These are phyloP conservation scores for Caenorhabditis brenneri DNA, from an alignment of 1,140 invertebrate species.

Conservation along the genomic window DNA sequence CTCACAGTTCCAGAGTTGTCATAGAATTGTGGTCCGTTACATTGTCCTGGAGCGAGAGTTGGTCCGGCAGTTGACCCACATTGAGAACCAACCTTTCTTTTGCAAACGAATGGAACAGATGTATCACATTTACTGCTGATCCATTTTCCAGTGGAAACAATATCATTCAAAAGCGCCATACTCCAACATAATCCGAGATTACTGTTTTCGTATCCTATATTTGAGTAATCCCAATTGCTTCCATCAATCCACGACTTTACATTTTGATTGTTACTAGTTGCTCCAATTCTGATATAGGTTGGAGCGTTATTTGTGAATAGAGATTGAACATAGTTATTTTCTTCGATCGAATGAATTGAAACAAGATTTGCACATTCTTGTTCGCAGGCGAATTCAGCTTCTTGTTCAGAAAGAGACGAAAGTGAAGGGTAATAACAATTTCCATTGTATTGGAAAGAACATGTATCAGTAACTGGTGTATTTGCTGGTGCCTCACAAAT, in stretches of 20 bases:
- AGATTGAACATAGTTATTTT: constrained; percentile 18
- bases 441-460: constrained; percentile 1
- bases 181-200: not conserved
- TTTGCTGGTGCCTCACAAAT: not conserved
- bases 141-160: constrained; percentile 20
- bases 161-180: constrained; percentile 12
- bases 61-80: not conserved
- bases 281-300: constrained; percentile 21
- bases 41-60: not conserved
- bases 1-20: not conserved
- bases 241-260: not conserved
- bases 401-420: not conserved
- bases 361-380: not conserved
- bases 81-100: not conserved
- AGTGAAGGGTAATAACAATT: constrained; percentile 2
- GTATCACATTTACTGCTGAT: constrained; percentile 28
- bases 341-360: constrained; percentile 5
- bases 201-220: not conserved
- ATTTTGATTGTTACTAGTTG: not conserved
- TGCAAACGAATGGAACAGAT: constrained; percentile 9
- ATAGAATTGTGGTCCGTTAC: not conserved
- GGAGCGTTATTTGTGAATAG: constrained; percentile 4
- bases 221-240: not conserved
- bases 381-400: constrained; percentile 8
- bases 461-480: not conserved